phyloP scores from a whole-genome alignment of 2,113 vertebrate species.

The Emydocephalus ijimae region DNA sequence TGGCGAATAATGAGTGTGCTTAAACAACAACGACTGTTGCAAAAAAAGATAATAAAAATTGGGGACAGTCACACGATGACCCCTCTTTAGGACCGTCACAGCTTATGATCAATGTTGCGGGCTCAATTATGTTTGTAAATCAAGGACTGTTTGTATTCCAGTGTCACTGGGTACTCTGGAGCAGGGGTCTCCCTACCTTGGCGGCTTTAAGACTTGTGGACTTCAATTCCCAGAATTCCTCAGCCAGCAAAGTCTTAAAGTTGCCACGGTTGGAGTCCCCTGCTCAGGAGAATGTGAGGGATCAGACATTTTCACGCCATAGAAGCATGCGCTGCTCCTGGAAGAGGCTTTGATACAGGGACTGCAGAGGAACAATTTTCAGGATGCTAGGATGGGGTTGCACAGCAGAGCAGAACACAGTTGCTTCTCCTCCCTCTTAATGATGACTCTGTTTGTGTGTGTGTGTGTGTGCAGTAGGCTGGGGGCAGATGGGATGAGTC shows the following conservation, averaged over 20 bases:
- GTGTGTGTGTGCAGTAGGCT: background rate
- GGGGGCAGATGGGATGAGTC: background rate
- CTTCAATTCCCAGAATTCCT: too few species aligned
- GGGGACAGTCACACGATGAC: background rate
- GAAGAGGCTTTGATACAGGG: background rate
- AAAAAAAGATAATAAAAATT: background rate
- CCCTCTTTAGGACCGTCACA: background rate
- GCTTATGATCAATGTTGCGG: background rate
- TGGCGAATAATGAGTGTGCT: background rate
- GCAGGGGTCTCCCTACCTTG: too few species aligned
- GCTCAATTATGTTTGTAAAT: background rate
- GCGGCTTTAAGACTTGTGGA: too few species aligned
- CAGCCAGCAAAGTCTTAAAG: too few species aligned
- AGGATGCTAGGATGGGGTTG: background rate
- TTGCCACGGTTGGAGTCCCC: too few species aligned
- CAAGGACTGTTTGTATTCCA: background rate
- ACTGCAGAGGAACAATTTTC: background rate
- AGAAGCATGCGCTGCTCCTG: background rate
- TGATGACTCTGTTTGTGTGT: background rate
- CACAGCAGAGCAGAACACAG: background rate
- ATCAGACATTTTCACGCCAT: background rate
- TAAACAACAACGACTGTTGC: background rate
- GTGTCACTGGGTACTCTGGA: background rate
- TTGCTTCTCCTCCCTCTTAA: background rate
- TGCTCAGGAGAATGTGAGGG: background rate